Evolutionary conservation across 2,113 vertebrate species (phyloP).

Genomic region (Acrocephalus kingi): DNA sequence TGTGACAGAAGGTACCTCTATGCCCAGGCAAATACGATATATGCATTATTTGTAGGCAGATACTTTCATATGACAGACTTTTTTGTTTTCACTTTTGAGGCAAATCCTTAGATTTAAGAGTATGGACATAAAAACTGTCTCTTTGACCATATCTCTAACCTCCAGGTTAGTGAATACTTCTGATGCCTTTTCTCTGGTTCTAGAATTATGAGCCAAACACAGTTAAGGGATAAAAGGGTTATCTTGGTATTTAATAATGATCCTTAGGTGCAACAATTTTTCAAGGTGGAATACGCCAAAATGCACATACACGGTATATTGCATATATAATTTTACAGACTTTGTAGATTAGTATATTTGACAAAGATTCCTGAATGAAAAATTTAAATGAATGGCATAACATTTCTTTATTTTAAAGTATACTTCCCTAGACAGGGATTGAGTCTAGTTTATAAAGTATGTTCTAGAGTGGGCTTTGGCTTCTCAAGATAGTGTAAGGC

Average conservation of each 20-base stretch:
- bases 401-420: neutral
- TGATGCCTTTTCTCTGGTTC: neutral
- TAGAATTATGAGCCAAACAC: neutral
- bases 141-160: neutral
- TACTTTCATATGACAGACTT: neutral
- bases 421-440: no score
- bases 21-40: neutral
- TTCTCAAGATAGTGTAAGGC: neutral
- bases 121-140: neutral
- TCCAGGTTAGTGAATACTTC: neutral
- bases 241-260: neutral
- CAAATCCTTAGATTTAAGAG: neutral
- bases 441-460: neutral
- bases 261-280: neutral
- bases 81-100: neutral
- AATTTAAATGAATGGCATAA: neutral
- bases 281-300: neutral
- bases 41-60: neutral
- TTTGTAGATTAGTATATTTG: neutral
- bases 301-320: neutral
- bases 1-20: neutral
- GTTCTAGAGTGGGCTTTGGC: neutral
- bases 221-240: neutral
- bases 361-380: neutral
- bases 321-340: neutral